Conservation (phyloP, 2,888 invertebrate species). For the Timema podura region DNA sequence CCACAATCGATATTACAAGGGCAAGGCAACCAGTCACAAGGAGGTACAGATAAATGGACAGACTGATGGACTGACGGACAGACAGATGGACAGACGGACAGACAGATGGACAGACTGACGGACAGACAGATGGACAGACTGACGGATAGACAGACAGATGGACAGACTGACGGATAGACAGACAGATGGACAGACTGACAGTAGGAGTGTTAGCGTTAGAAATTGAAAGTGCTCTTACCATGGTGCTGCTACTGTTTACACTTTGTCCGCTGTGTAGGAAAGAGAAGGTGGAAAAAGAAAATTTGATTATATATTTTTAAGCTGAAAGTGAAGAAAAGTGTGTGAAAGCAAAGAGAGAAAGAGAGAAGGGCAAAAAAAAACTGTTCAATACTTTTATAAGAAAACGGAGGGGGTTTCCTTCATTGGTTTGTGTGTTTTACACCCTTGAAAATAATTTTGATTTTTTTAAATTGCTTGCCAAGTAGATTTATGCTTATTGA, state of each 20-base stretch:
- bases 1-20: background rate
- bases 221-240: constrained; percentile 24
- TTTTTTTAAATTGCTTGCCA: too few species aligned
- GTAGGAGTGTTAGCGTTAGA: background rate
- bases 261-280: constrained; percentile 31
- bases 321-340: constrained; percentile 21
- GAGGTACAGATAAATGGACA: background rate
- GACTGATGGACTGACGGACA: constrained; percentile 19
- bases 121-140: constrained; percentile 5
- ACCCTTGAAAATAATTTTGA: too few species aligned
- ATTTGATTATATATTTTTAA: constrained; percentile 27
- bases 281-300: constrained; percentile 29
- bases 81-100: constrained; percentile 33
- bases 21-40: background rate
- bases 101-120: constrained; percentile 34
- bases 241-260: constrained; percentile 23
- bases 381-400: too few species aligned
- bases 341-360: too few species aligned
- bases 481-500: too few species aligned
- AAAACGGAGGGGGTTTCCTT: too few species aligned
- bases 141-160: constrained; percentile 23
- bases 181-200: background rate
- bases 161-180: background rate
- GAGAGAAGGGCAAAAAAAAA: too few species aligned
- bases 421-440: too few species aligned